These are phyloP conservation scores for Apamea crenata DNA, from an alignment of 2,888 invertebrate species.

Conservation along the genomic window DNA sequence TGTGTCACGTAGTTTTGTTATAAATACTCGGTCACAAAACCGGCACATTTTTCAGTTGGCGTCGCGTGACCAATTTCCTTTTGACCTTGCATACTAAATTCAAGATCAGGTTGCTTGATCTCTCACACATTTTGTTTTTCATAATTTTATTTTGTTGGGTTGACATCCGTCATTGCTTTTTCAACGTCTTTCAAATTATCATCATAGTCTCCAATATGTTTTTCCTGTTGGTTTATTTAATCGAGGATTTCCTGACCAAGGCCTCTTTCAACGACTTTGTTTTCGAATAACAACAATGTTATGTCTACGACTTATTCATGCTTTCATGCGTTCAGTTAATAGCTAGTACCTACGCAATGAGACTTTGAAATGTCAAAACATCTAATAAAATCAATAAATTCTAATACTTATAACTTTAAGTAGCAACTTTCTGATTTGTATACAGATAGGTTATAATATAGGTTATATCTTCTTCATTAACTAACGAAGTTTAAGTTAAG, in stretches of 20 bases:
- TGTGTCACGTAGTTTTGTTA: constrained; percentile 81
- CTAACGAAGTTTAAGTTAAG: neutral
- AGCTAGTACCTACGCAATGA: neutral
- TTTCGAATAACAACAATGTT: constrained; percentile 44
- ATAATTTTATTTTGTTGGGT: constrained; percentile 52
- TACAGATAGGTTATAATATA: neutral
- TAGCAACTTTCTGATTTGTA: neutral
- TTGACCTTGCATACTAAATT: constrained; percentile 82
- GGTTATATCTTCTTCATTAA: neutral
- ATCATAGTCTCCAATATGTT: constrained; percentile 19
- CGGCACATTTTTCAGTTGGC: constrained; percentile 81
- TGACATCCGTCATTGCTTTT: constrained; percentile 44
- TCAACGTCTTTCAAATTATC: constrained; percentile 16
- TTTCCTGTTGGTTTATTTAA: constrained; percentile 26
- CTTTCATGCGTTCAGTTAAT: constrained; percentile 20
- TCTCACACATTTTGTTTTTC: constrained; percentile 71
- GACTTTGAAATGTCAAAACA: constrained; percentile 21
- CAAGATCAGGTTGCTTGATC: constrained; percentile 77
- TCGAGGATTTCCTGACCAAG: constrained; percentile 20
- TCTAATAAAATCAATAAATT: constrained; percentile 13
- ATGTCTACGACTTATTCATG: constrained; percentile 44
- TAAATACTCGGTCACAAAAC: constrained; percentile 83
- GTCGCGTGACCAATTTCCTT: constrained; percentile 81
- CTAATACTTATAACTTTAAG: neutral
- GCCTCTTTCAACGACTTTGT: constrained; percentile 31